A percentile compares a stretch with the other conserved stretches of the same genome.
Conservation (phyloP, 2,113 vertebrate genomes). For the Nestor notabilis region DNA sequence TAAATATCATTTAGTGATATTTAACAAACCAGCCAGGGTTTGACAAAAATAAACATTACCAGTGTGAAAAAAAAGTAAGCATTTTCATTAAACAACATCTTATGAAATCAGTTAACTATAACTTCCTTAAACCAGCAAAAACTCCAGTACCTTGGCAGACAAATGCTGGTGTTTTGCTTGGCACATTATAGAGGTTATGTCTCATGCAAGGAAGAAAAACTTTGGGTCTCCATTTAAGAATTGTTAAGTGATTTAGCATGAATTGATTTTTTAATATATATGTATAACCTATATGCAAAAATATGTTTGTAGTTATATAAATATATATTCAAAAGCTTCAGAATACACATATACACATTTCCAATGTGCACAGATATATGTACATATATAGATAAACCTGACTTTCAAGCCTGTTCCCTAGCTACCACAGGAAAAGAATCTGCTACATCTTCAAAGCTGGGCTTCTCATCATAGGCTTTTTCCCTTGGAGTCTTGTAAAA, state of each 20-base stretch:
- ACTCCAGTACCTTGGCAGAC: background rate
- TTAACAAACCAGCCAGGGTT: conserved; percentile 49
- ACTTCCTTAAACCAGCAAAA: background rate
- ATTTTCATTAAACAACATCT: conserved; percentile 48
- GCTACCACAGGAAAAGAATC: background rate
- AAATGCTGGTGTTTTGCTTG: conserved; percentile 5
- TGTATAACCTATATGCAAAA: background rate
- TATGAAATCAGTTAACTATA: conserved; percentile 43
- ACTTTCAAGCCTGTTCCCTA: conserved; percentile 11
- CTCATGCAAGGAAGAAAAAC: background rate
- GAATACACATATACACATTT: background rate
- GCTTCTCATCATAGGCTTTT: background rate
- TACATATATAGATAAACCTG: background rate
- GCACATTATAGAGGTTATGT: background rate
- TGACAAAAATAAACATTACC: conserved; percentile 55
- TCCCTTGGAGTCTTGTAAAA: background rate
- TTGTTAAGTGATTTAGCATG: background rate
- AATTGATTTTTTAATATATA: background rate
- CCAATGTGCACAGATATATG: background rate
- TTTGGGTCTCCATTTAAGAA: background rate
- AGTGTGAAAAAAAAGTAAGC: conserved; percentile 44
- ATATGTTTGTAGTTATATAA: background rate
- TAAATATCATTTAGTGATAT: conserved; percentile 68
- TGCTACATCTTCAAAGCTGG: background rate
- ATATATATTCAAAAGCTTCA: background rate